Base-by-base conservation (phyloP, 2,113 vertebrate species). In the Apteryx owenii region DNA sequence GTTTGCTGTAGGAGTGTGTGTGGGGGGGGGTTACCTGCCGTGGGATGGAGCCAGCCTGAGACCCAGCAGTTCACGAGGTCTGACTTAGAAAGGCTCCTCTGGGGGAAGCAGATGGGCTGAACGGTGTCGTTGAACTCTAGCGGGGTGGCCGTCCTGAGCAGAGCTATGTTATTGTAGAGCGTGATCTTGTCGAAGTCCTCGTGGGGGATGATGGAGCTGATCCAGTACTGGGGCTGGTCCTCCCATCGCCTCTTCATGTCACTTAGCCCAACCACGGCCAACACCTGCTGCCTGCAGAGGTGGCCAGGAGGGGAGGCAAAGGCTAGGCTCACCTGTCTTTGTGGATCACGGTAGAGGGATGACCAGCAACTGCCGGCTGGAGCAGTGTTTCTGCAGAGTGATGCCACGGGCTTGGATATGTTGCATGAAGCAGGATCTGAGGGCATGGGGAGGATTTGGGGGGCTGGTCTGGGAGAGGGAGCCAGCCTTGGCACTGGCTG, bases 21-120 rank as follows among this genome's bases (percentile, higher is more conserved):
- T n/a, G 36, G 36, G 36, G 21, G 29, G 62, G 62, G 71, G 73
- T 95, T 95, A 96, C 96, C 97, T 97, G 93, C 25, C 6, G 48
- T 58, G 2, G 93, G 96, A 53, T 93, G 91, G 21, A 95, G 95
- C 97, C 97, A 96, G 84, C 96, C 98, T 4, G 68, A 92, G 76
- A 97, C 77, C 93, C 95, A 96, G 93, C 97, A 97, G 65, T 92
- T 97, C 66, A 8, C 1, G 50, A 96, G 61, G 56, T 56, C 54
- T 0, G 5, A 10, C 29, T 6, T 11, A 4, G 60, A 54, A 44
- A 72, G 75, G 71, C 29, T 78, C 64, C 44, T 33, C 9, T 42
- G 11, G 9, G 96, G 95, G 76, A 97, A 96, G 81, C 95, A 97
- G 85, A 97, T 75, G 82, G 97, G 75, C 50, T 50, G 86, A 64